Evolutionary conservation across 2,113 vertebrate genomes (phyloP), one percentile per base, ranked within the genome.

Genomic region (Cochlearius cochlearius): DNA sequence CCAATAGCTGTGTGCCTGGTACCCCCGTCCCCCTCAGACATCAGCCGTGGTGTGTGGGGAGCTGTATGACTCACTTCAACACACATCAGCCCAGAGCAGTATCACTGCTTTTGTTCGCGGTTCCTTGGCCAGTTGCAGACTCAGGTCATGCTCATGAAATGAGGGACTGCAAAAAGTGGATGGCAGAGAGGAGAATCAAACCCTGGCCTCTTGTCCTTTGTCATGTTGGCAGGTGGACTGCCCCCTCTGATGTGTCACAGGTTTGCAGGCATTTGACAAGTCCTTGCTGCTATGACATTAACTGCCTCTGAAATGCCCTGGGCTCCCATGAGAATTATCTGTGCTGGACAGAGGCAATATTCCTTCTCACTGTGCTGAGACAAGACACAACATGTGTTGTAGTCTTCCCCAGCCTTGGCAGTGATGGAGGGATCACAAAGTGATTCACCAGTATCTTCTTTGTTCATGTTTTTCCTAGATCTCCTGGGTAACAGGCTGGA

Each of bases 401-500:
- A 17, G 72, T 49, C n/a, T 93, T 86, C 49, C 39, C 45, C 26
- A 25, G 10, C 58, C 38, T 82, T 3, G 0, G 19, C 41, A 80
- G 38, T 18, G 11, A 9, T n/a, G 41, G 71, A 60, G 53, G 21
- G 11, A 39, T 62, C 29, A 45, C 1, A 0, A 21, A 59, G 58
- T 41, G 45, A 45, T 45, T 93, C 30, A 82, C 20, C 25, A 56
- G 29, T 18, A 41, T 52, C 36, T 21, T 45, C 23, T 59, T 71
- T 91, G 32, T 86, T 34, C n/a, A 11, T 52, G 13, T 94, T 52
- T 69, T 52, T n/a, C 77, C 8, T 79, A 99, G 99, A 99, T 95
- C 97, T 99, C 16, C 97, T 99, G 50, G 99, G 99, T 21, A 96
- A 95, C 86, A 98, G 99, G 50, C 98, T 99, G 96, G 99, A 99